Evolutionary conservation across 2,797 vertebrate genomes (phyloP).

Genomic region (Hemitrygon akajei): DNA sequence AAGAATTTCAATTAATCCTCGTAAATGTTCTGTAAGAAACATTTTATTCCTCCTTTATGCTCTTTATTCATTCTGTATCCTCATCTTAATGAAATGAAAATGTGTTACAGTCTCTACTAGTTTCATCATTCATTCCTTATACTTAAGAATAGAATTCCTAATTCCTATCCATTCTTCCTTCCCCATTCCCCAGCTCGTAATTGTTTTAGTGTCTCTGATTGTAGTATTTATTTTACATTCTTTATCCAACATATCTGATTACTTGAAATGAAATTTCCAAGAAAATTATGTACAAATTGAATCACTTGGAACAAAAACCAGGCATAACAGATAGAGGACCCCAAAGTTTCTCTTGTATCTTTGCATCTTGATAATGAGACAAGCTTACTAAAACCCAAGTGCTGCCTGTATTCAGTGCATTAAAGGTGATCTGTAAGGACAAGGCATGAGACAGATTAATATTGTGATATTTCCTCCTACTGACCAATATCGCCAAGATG

Average conservation of each 20-base stretch:
- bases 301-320: not conserved
- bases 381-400: not conserved
- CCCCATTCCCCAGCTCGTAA: not conserved
- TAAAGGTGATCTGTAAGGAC: constrained; percentile 5
- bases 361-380: not conserved
- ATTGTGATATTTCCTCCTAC: not conserved
- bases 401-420: not conserved
- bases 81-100: not conserved
- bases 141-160: too few relatives aligned
- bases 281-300: not conserved
- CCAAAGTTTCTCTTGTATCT: not conserved
- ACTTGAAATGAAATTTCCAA: not conserved
- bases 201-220: not conserved
- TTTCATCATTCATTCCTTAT: not conserved
- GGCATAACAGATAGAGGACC: not conserved
- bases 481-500: not conserved
- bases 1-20: not conserved
- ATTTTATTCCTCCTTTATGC: not conserved
- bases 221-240: not conserved
- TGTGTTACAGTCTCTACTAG: not conserved
- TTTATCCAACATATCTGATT: not conserved
- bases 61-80: not conserved
- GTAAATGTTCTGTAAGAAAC: not conserved
- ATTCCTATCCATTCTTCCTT: too few relatives aligned
- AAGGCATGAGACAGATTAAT: not conserved